Base-by-base conservation (phyloP, 2,888 invertebrate species). In the Timandra comae region DNA sequence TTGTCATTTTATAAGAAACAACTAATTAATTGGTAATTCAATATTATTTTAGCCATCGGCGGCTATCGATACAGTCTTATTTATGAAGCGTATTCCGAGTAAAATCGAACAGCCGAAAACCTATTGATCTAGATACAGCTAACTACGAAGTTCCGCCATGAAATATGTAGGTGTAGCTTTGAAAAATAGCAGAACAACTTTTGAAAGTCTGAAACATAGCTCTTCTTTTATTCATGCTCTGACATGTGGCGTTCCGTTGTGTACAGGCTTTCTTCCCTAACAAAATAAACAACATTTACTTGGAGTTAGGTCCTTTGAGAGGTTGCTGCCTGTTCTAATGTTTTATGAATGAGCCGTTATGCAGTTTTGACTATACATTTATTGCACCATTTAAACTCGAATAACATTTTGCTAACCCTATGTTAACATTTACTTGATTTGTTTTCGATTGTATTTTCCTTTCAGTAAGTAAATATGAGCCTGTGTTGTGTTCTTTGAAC, bases 241-340 rank as follows among this genome's bases (percentile, higher is more conserved):
- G 77, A 82, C 82, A 84, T 84, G 80, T 84, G 84, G 81, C 74
- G 73, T 70, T 69, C 73, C 66, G 73, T 72, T 74, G 78, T 82
- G 69, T 70, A 70, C 79, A 76, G 64, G 73, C 79, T 82, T 82
- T 84, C 81, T 82, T 80, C 62, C 59, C 56, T 75, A 84, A 82
- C 81, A 78, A 82, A 85, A 82, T 84, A 85, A 85, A 85, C 75
- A 80, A 79, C 78, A 72, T 79, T 78, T 78, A 75, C 81, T 77
- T 71, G 71, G 68, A 82, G 76, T 77, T 74, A 67, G 64, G 69
- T 80, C 77, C 81, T 84, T 81, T 82, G 79, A 81, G 78, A 79
- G 63, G 49, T 62, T 69, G 67, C 66, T 61, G 54, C 68, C 63
- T 58, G 56, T 55, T 50, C 68, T 70, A 62, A 81, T 82, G 81